phyloP scores from a whole-genome alignment of 1,140 invertebrate genomes.

The Habropoda laboriosa region DNA sequence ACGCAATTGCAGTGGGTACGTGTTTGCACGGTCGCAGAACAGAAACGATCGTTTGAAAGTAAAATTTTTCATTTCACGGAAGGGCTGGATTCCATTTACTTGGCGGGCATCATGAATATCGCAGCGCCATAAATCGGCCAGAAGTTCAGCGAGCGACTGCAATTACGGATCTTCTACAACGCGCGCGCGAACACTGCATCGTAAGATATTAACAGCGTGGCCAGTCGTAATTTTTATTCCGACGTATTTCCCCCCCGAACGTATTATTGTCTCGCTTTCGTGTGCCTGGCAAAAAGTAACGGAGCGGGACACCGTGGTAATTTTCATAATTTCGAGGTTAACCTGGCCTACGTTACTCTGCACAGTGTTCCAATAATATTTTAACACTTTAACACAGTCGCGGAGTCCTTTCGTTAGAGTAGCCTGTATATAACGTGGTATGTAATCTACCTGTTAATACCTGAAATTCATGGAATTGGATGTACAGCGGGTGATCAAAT shows the following conservation, averaged over 20 bases:
- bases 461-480: no score
- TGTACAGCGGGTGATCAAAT: no score
- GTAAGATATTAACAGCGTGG: conserved; percentile 66
- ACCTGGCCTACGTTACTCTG: conserved; percentile 15
- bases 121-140: conserved; percentile 54
- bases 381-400: conserved; percentile 25
- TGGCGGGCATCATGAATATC: conserved; percentile 55
- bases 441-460: no score
- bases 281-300: neutral
- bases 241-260: conserved; percentile 54
- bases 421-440: no score
- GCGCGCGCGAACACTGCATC: conserved; percentile 38
- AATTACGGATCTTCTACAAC: conserved; percentile 58
- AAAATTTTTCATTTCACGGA: conserved; percentile 45
- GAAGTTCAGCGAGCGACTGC: conserved; percentile 47
- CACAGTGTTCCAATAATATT: conserved; percentile 33
- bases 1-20: neutral
- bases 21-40: neutral
- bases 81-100: conserved; percentile 50
- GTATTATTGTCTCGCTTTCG: conserved; percentile 56
- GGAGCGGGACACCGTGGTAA: conserved; percentile 44
- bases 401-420: no score
- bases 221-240: conserved; percentile 64
- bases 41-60: conserved; percentile 28
- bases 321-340: conserved; percentile 63